A percentile compares a stretch with the other conserved stretches of the same genome.
These are phyloP conservation scores for Eira barbara DNA, from an alignment of 2,113 vertebrate species.

Conservation along the genomic window DNA sequence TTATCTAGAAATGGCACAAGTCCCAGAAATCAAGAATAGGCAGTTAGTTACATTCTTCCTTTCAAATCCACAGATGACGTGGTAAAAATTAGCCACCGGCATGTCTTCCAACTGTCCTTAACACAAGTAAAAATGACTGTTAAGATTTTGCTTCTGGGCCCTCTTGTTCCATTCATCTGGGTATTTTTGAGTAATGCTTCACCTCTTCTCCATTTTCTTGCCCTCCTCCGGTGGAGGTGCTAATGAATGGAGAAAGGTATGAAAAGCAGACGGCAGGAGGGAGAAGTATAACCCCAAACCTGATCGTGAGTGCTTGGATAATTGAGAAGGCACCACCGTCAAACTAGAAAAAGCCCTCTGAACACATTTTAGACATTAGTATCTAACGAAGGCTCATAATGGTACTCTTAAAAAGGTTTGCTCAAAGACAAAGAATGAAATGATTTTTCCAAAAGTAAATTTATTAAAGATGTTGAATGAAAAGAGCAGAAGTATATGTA, in stretches of 20 bases:
- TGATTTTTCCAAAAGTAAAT: constrained; percentile 2
- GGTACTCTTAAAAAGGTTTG: neutral
- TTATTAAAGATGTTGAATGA: neutral
- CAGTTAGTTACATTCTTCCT: neutral
- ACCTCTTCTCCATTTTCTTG: constrained; percentile 11
- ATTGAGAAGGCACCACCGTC: neutral
- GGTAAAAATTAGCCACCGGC: neutral
- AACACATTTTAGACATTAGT: neutral
- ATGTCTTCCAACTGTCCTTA: neutral
- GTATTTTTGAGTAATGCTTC: neutral
- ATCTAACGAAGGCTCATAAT: neutral
- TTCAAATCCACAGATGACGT: neutral
- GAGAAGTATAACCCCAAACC: neutral
- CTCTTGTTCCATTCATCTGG: neutral
- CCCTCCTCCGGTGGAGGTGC: neutral
- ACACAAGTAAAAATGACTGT: neutral
- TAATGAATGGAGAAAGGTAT: neutral
- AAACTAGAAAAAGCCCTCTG: neutral
- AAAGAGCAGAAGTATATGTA: neutral
- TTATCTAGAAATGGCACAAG: neutral
- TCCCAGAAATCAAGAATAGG: constrained; percentile 18
- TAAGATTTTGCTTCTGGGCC: neutral
- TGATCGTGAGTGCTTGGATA: neutral
- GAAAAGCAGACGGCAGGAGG: neutral
- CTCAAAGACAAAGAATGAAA: constrained; percentile 1